These are phyloP conservation scores for Penaeus monodon DNA, from an alignment of 2,888 invertebrate species.

Conservation along the genomic window DNA sequence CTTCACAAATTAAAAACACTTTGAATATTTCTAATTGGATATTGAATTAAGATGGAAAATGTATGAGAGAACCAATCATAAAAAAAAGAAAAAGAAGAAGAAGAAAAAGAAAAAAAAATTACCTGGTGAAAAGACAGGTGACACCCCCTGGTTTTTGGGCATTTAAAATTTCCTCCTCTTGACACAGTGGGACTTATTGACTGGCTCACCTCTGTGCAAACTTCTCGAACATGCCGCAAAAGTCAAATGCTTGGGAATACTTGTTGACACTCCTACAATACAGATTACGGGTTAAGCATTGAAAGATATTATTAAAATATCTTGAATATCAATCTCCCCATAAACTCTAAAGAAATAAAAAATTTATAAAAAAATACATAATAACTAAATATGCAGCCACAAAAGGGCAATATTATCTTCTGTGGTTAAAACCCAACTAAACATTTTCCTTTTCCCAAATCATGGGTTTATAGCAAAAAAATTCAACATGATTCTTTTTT, in stretches of 20 bases:
- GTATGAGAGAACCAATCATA: neutral
- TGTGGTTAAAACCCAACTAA: too few species aligned
- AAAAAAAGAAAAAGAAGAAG: neutral
- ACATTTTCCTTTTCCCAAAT: too few species aligned
- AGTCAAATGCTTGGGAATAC: slow-evolving; percentile 58
- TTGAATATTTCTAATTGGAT: too few species aligned
- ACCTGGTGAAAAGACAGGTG: slow-evolving; percentile 61
- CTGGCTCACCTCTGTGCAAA: slow-evolving; percentile 47
- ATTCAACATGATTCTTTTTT: too few species aligned
- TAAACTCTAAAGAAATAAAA: too few species aligned
- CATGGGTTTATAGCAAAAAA: too few species aligned
- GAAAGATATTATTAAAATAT: neutral
- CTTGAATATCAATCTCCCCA: neutral
- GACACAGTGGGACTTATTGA: slow-evolving; percentile 39
- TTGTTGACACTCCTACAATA: slow-evolving; percentile 53
- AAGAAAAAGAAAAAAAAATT: neutral
- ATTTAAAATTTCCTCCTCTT: slow-evolving; percentile 52
- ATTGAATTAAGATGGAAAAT: too few species aligned
- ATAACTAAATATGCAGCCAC: too few species aligned
- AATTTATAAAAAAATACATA: too few species aligned
- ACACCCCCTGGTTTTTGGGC: slow-evolving; percentile 60
- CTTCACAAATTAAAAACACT: too few species aligned
- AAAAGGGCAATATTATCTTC: too few species aligned
- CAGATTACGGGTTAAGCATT: too few species aligned
- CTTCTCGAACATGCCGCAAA: slow-evolving; percentile 50